Evolutionary conservation across 2,888 invertebrate species (phyloP), one percentile per base, ranked within the genome.

Genomic region (Andrena hattorfiana): DNA sequence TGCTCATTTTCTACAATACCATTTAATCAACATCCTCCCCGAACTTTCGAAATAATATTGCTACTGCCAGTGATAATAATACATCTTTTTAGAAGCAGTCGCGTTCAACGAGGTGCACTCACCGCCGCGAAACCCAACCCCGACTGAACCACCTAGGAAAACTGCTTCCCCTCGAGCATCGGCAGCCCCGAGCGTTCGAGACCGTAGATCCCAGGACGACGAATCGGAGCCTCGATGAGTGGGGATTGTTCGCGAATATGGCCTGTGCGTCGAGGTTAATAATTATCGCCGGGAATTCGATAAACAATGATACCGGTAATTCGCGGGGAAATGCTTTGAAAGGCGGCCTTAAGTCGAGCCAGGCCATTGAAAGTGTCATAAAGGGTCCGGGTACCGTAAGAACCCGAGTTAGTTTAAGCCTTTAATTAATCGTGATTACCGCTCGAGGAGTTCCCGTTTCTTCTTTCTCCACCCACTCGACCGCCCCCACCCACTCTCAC

Each of bases 371-470:
- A 71, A 74, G 82, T 84, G 82, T 84, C 66, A 84, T 82, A 84
- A 82, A 84, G 74, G 82, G 68, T 48, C 70, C 71, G 66, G 74
- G 64, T 78, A 82, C 73, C 82, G 84, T 71, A 75, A 74, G 82
- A 78, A 75, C 78, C 71, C 75, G 67, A 74, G 83, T 78, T 83
- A 62, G 78, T 79, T 72, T 84, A 82, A 76, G 83, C 83, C 83
- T 84, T 78, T 84, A 84, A 84, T 84, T 84, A 84, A 79, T 84
- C 84, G 83, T 78, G 79, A 84, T 77, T 82, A 81, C 84, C 64
- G 72, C 69, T 81, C 81, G 73, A 82, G 82, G 78, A 84, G 82
- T 74, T 63, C 82, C 66, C 73, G 56, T 69, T 77, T 77, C 77
- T 67, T 81, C 71, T 54, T 35, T 48, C 49, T 10, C 5, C 32